Evolutionary conservation across 1,140 invertebrate species (phyloP).

Genomic region (Zaprionus nigranus): DNA sequence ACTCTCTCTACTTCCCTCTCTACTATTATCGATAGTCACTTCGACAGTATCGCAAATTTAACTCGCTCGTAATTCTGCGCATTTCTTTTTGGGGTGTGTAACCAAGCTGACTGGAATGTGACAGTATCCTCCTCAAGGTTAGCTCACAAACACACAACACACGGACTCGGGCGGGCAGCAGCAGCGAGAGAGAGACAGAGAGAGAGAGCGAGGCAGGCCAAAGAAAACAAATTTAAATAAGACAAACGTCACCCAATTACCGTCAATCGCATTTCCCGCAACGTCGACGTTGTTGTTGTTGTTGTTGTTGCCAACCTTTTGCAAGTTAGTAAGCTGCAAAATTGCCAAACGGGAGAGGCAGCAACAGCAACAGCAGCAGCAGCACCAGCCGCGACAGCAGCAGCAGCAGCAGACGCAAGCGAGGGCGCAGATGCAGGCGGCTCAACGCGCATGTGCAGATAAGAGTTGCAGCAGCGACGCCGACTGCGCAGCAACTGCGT

Average conservation of each 20-base stretch:
- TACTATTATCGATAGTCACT: background rate
- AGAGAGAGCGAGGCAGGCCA: slow-evolving; percentile 44
- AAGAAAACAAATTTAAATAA: slow-evolving; percentile 84
- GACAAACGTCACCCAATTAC: slow-evolving; percentile 84
- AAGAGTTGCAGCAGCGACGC: slow-evolving; percentile 43
- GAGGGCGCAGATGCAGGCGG: slow-evolving; percentile 31
- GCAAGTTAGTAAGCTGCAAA: slow-evolving; percentile 60
- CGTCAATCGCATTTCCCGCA: slow-evolving; percentile 83
- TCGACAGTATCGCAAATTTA: background rate
- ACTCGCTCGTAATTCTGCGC: background rate
- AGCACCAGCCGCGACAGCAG: slow-evolving; percentile 6
- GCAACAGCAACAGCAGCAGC: slow-evolving; percentile 9
- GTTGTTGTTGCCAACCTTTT: slow-evolving; percentile 37
- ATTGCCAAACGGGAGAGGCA: slow-evolving; percentile 63
- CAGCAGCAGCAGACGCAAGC: background rate
- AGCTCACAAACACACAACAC: slow-evolving; percentile 11
- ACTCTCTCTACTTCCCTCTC: background rate
- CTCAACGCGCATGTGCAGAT: slow-evolving; percentile 75
- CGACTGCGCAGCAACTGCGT: slow-evolving; percentile 64
- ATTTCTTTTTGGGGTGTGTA: slow-evolving; percentile 12
- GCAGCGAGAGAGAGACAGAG: background rate
- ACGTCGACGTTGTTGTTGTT: slow-evolving; percentile 30
- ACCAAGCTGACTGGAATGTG: slow-evolving; percentile 7
- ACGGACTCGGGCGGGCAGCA: slow-evolving; percentile 21
- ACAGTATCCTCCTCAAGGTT: slow-evolving; percentile 15